Evolutionary conservation across 2,888 invertebrate genomes (phyloP).

Genomic region (Diaprepes abbreviatus): DNA sequence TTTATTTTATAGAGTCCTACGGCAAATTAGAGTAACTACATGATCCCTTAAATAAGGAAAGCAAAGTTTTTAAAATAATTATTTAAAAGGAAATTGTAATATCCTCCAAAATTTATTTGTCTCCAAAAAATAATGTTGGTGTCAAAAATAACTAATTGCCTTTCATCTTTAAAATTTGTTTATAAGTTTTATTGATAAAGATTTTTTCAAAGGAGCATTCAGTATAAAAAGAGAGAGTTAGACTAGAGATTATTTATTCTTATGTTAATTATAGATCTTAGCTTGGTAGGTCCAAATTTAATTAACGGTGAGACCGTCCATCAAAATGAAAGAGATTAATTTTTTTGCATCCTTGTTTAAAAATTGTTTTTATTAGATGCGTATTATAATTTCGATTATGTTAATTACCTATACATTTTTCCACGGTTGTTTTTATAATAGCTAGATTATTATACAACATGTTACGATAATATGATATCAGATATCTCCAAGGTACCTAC

Average conservation of each 20-base stretch:
- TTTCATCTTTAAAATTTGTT: too few species aligned
- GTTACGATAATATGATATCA: slow-evolving; percentile 11
- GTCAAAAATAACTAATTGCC: too few species aligned
- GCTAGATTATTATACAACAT: slow-evolving; percentile 4
- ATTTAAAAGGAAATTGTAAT: too few species aligned
- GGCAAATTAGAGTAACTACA: too few species aligned
- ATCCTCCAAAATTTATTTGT: too few species aligned
- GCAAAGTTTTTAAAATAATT: too few species aligned
- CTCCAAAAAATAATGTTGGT: too few species aligned
- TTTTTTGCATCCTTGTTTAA: slow-evolving; percentile 32
- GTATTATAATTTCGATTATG: slow-evolving; percentile 40
- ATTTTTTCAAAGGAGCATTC: too few species aligned
- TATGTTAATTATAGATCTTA: slow-evolving; percentile 30
- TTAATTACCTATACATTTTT: slow-evolving; percentile 41
- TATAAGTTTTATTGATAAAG: too few species aligned
- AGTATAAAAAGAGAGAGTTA: background rate
- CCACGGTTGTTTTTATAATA: slow-evolving; percentile 11
- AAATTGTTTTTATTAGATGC: slow-evolving; percentile 32
- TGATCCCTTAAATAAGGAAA: too few species aligned
- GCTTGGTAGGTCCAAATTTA: slow-evolving; percentile 26
- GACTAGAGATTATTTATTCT: slow-evolving; percentile 1
- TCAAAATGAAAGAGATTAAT: slow-evolving; percentile 35
- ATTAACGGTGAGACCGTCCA: slow-evolving; percentile 27
- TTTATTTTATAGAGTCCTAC: too few species aligned
- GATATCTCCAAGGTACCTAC: slow-evolving; percentile 9